These are phyloP conservation scores for Leptopilina myrica DNA, from an alignment of 2,888 invertebrate species.

Conservation along the genomic window DNA sequence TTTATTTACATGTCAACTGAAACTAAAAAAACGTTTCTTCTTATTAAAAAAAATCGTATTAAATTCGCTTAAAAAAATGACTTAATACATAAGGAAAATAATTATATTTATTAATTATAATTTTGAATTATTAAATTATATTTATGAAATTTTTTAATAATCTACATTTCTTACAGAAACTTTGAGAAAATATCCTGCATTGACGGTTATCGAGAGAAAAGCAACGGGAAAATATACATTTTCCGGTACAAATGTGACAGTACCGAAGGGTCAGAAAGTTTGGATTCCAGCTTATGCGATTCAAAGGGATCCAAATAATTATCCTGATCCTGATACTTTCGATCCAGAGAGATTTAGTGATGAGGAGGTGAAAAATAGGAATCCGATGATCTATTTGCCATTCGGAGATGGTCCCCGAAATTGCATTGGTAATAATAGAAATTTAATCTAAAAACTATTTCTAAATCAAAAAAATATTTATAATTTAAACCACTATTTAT, in stretches of 20 bases:
- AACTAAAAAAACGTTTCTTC: too few species aligned
- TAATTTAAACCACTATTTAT: too few species aligned
- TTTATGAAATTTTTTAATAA: background rate
- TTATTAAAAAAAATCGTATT: too few species aligned
- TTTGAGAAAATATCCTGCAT: slow-evolving; percentile 62
- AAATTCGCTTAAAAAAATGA: too few species aligned
- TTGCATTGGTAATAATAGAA: slow-evolving; percentile 61
- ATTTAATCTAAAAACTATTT: too few species aligned
- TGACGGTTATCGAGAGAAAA: slow-evolving; percentile 53
- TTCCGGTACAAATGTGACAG: slow-evolving; percentile 53
- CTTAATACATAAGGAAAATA: too few species aligned
- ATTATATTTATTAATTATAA: too few species aligned
- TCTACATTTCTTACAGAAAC: slow-evolving; percentile 58
- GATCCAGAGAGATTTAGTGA: slow-evolving; percentile 65
- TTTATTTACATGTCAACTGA: too few species aligned
- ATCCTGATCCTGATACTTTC: slow-evolving; percentile 62
- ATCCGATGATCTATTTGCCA: slow-evolving; percentile 61
- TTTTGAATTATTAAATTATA: too few species aligned
- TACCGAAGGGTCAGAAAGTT: slow-evolving; percentile 56
- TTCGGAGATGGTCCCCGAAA: slow-evolving; percentile 66
- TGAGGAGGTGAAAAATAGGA: slow-evolving; percentile 52
- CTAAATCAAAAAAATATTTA: too few species aligned
- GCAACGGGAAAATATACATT: slow-evolving; percentile 61
- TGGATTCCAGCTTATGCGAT: slow-evolving; percentile 62
- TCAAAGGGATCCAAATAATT: slow-evolving; percentile 63